These are phyloP conservation scores for Brachionus rubens DNA, from an alignment of 1,140 invertebrate species.

Conservation along the genomic window DNA sequence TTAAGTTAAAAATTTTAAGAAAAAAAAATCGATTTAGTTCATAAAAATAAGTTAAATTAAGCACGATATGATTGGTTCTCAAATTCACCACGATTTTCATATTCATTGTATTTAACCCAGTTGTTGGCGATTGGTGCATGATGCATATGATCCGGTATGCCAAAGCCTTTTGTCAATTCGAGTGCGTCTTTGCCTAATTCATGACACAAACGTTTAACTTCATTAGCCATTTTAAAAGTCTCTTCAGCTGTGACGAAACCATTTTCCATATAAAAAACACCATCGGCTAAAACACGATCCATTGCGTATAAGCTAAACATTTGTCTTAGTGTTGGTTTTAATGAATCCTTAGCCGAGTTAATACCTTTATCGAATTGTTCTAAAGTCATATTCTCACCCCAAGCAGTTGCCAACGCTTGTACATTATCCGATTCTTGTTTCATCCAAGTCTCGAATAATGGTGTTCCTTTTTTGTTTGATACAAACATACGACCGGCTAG, in stretches of 20 bases:
- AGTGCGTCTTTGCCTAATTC: conserved; percentile 51
- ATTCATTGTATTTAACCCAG: conserved; percentile 54
- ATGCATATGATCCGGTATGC: conserved; percentile 52
- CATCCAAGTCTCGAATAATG: conserved; percentile 54
- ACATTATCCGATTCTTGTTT: conserved; percentile 52
- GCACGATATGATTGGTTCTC: conserved; percentile 28
- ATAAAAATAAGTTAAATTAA: background rate
- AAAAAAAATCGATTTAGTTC: background rate
- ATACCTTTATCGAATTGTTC: conserved; percentile 51
- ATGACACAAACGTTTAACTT: conserved; percentile 49
- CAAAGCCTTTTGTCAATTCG: conserved; percentile 53
- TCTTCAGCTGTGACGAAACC: conserved; percentile 48
- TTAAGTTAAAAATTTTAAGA: background rate
- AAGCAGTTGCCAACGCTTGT: conserved; percentile 53
- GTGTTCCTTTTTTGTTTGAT: conserved; percentile 51
- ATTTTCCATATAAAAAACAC: conserved; percentile 49
- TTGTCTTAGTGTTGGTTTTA: conserved; percentile 49
- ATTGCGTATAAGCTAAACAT: conserved; percentile 51
- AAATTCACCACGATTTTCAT: conserved; percentile 53
- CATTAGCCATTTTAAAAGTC: conserved; percentile 38
- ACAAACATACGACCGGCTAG: conserved; percentile 50
- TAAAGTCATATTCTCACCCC: conserved; percentile 52
- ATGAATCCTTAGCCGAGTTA: conserved; percentile 47
- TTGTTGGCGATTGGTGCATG: conserved; percentile 54
- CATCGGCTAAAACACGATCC: conserved; percentile 50